Percentiles rank a stretch among this genome's conserved stretches.
Conservation (phyloP, 2,888 invertebrate genomes). For the Cremastinae sp. region DNA sequence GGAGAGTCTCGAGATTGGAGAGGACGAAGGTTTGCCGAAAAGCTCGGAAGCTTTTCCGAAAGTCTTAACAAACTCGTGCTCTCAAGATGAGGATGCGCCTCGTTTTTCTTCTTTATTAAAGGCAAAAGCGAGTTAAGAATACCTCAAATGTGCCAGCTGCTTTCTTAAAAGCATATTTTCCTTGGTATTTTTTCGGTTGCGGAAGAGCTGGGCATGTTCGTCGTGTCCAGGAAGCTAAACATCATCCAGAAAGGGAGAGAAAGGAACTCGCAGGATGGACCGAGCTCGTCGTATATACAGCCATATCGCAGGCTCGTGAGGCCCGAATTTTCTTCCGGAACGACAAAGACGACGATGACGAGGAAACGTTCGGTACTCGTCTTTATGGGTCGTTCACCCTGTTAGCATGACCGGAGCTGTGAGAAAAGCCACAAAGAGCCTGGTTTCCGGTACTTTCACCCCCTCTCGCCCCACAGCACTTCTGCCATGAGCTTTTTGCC, state of each 20-base stretch:
- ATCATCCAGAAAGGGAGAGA: slow-evolving; percentile 20
- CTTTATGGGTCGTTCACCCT: slow-evolving; percentile 54
- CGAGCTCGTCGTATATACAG: slow-evolving; percentile 28
- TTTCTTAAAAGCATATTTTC: slow-evolving; percentile 76
- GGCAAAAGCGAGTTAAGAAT: slow-evolving; percentile 72
- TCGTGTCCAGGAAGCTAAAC: slow-evolving; percentile 21
- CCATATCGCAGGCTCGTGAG: slow-evolving; percentile 39
- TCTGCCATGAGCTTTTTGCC: slow-evolving; percentile 31
- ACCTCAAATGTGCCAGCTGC: slow-evolving; percentile 68
- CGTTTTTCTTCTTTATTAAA: slow-evolving; percentile 22
- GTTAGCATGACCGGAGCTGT: slow-evolving; percentile 41
- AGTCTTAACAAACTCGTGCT: not conserved
- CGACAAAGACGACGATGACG: slow-evolving; percentile 49
- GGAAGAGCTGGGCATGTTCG: slow-evolving; percentile 47
- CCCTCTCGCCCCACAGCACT: slow-evolving; percentile 5
- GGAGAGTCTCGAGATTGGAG: not conserved
- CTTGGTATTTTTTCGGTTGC: slow-evolving; percentile 68
- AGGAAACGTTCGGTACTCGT: slow-evolving; percentile 22
- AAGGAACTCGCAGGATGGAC: slow-evolving; percentile 36
- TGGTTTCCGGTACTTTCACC: slow-evolving; percentile 39
- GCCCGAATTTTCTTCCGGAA: slow-evolving; percentile 68
- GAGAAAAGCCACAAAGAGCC: slow-evolving; percentile 47
- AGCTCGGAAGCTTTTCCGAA: slow-evolving; percentile 47
- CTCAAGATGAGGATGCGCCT: not conserved
- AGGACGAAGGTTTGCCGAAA: slow-evolving; percentile 59